Conservation (phyloP, 2,888 invertebrate species). For the Caenorhabditis plicata region DNA sequence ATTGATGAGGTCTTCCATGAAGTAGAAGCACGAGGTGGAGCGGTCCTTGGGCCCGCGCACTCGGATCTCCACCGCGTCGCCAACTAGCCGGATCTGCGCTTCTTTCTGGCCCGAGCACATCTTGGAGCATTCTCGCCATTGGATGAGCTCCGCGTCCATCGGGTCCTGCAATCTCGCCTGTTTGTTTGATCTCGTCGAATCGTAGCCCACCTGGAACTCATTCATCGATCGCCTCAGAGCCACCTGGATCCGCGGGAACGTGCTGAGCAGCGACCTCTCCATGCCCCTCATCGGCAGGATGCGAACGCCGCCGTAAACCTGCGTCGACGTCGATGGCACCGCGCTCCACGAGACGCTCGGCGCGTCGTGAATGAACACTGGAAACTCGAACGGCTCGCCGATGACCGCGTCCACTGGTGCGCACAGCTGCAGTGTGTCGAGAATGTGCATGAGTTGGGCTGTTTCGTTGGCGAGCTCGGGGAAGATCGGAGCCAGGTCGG, state of each 20-base stretch:
- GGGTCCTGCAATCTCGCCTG: constrained; percentile 67
- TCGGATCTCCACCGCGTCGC: constrained; percentile 63
- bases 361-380: constrained; percentile 71
- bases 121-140: constrained; percentile 73
- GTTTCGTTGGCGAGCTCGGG: constrained; percentile 74
- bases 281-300: constrained; percentile 69
- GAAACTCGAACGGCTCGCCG: constrained; percentile 74
- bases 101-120: constrained; percentile 75
- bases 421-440: constrained; percentile 74
- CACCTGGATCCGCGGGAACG: constrained; percentile 75
- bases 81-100: constrained; percentile 71
- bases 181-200: constrained; percentile 1
- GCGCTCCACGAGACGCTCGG: constrained; percentile 51
- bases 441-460: constrained; percentile 69
- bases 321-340: constrained; percentile 30
- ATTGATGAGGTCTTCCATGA: constrained; percentile 72
- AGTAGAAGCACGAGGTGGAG: constrained; percentile 71
- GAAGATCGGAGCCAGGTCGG: constrained; percentile 77
- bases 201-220: constrained; percentile 64
- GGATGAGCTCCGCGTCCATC: constrained; percentile 74
- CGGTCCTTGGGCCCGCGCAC: constrained; percentile 67
- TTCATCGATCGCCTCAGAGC: constrained; percentile 72
- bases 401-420: constrained; percentile 62
- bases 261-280: constrained; percentile 73
- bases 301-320: constrained; percentile 41